These are phyloP conservation scores for Danaus chrysippus DNA, from an alignment of 2,888 invertebrate genomes.

Conservation along the genomic window DNA sequence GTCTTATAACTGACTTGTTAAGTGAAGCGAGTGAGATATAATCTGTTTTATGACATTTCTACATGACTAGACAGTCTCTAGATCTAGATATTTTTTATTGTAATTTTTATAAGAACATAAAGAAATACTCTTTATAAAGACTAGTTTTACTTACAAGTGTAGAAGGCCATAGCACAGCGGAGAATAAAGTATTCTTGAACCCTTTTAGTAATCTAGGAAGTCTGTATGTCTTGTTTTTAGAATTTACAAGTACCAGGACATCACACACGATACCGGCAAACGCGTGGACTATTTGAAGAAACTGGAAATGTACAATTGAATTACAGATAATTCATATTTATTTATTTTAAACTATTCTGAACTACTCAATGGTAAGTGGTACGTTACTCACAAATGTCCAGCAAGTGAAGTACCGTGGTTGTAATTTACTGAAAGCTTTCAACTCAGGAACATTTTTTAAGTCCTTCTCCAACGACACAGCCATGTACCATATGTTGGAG, in stretches of 20 bases:
- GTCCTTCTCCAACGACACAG: conserved; percentile 16
- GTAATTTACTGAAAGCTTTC: conserved; percentile 36
- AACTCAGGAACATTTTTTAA: conserved; percentile 35
- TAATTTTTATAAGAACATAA: too few relatives aligned
- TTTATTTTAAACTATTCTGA: too few relatives aligned
- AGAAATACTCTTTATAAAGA: too few relatives aligned
- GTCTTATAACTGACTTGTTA: too few relatives aligned
- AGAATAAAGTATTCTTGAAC: conserved; percentile 48
- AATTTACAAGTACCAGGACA: conserved; percentile 40
- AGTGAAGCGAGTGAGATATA: too few relatives aligned
- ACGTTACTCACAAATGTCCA: conserved; percentile 56
- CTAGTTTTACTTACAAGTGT: conserved; percentile 44
- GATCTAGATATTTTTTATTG: too few relatives aligned
- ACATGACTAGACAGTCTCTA: too few relatives aligned
- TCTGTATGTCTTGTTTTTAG: conserved; percentile 38
- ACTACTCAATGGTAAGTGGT: too few relatives aligned
- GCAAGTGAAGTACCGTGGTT: conserved; percentile 49
- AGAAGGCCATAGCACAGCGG: conserved; percentile 52
- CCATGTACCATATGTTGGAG: conserved; percentile 43
- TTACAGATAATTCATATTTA: background rate
- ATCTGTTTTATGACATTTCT: too few relatives aligned
- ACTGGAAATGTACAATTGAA: conserved; percentile 41
- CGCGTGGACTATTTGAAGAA: conserved; percentile 49
- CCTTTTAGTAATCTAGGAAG: conserved; percentile 42
- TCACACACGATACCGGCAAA: conserved; percentile 48